These are phyloP conservation scores for Hozukius guyotensis DNA, from an alignment of 2,797 vertebrate species.

Conservation along the genomic window DNA sequence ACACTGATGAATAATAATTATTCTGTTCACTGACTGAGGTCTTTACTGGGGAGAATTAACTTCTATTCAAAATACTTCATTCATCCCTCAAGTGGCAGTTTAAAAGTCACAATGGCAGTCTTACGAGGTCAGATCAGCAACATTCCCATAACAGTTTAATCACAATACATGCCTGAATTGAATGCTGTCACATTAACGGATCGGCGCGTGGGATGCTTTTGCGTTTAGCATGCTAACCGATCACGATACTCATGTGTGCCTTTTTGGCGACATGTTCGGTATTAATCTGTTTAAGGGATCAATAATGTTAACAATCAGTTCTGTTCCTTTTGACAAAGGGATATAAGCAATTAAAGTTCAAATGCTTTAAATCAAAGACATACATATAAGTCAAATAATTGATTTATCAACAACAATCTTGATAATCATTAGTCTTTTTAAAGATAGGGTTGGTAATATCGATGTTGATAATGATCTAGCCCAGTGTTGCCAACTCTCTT, in stretches of 20 bases:
- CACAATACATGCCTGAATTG: background rate
- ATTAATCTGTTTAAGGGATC: background rate
- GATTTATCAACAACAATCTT: background rate
- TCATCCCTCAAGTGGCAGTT: background rate
- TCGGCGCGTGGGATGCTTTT: background rate
- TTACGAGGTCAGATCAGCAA: background rate
- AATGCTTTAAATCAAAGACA: background rate
- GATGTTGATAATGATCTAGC: too few species aligned
- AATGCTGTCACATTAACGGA: background rate
- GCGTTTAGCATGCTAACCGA: background rate
- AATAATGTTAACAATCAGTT: background rate
- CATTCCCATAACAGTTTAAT: background rate
- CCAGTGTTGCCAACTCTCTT: too few species aligned
- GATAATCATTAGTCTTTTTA: background rate
- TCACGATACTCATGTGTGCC: background rate
- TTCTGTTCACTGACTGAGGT: background rate
- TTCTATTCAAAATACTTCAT: background rate
- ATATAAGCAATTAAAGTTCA: background rate
- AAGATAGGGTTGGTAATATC: background rate
- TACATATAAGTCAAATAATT: background rate
- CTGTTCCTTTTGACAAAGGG: background rate
- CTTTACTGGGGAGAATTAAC: background rate
- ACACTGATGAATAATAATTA: background rate
- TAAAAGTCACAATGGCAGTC: background rate
- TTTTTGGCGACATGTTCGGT: too few species aligned